These are phyloP conservation scores for Diplolepis rosae DNA, from an alignment of 2,888 invertebrate genomes.

Conservation along the genomic window DNA sequence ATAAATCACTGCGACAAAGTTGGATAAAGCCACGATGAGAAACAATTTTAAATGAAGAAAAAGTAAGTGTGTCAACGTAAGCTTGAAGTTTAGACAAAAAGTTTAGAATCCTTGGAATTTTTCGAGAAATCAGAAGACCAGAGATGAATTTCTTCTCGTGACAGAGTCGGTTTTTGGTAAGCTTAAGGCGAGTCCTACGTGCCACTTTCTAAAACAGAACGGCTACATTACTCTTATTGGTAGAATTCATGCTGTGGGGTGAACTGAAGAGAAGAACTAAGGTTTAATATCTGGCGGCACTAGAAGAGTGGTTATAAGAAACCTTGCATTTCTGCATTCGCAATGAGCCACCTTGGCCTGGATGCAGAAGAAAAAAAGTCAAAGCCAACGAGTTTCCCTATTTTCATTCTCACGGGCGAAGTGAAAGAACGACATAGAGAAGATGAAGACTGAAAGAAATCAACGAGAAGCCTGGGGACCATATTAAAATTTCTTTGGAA, in stretches of 20 bases:
- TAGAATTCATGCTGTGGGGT: conserved; percentile 1
- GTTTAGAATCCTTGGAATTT: conserved; percentile 15
- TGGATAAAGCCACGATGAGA: conserved; percentile 13
- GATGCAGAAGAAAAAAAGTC: conserved; percentile 44
- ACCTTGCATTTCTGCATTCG: conserved; percentile 60
- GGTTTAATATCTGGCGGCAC: conserved; percentile 63
- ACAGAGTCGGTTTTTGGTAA: conserved; percentile 28
- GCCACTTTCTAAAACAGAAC: conserved; percentile 36
- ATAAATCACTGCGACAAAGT: conserved; percentile 1
- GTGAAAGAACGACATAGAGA: conserved; percentile 11
- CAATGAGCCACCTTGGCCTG: conserved; percentile 58
- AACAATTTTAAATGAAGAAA: conserved; percentile 5
- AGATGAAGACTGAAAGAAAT: conserved; percentile 17
- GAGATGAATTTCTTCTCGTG: conserved; percentile 1
- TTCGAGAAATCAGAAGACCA: neutral
- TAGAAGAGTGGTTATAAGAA: conserved; percentile 58
- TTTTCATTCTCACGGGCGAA: conserved; percentile 50
- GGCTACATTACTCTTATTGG: conserved; percentile 21
- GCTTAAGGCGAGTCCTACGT: conserved; percentile 32
- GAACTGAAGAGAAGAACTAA: conserved; percentile 38
- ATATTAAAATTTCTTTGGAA: conserved; percentile 49
- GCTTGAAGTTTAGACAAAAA: neutral
- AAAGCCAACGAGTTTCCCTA: conserved; percentile 55
- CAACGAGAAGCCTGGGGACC: conserved; percentile 27
- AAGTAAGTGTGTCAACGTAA: neutral